These are phyloP conservation scores for Heliconius cydno DNA, from an alignment of 2,888 invertebrate genomes.

Conservation along the genomic window DNA sequence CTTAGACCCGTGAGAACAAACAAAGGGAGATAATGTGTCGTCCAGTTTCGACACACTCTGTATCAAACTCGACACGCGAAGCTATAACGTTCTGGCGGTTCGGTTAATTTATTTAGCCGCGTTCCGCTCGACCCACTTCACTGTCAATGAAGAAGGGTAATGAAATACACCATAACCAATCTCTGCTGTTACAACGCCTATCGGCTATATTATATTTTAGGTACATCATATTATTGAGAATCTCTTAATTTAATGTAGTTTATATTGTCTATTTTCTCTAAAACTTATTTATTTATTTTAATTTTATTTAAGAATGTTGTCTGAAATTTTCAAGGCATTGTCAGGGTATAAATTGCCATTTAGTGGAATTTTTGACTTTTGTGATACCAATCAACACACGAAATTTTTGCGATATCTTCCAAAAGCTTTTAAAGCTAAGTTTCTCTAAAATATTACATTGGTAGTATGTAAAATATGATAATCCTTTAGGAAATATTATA, in stretches of 20 bases:
- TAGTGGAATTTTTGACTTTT: background rate
- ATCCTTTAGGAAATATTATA: background rate
- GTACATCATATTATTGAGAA: constrained; percentile 13
- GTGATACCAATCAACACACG: background rate
- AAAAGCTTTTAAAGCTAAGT: background rate
- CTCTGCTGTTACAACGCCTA: constrained; percentile 38
- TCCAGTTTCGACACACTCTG: constrained; percentile 40
- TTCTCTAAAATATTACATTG: background rate
- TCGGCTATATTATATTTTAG: constrained; percentile 28
- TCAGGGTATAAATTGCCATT: background rate
- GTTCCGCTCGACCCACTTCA: constrained; percentile 72
- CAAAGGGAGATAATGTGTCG: constrained; percentile 41
- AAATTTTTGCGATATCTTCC: no score
- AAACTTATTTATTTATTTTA: background rate
- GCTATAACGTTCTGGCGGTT: constrained; percentile 53
- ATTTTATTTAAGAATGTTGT: background rate
- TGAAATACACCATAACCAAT: constrained; percentile 66
- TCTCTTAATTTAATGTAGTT: background rate
- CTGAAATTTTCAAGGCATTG: no score
- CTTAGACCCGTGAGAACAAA: constrained; percentile 45
- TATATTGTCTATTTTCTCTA: background rate
- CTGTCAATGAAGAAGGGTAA: constrained; percentile 65
- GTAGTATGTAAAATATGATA: background rate
- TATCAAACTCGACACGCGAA: constrained; percentile 42
- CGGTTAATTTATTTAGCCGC: constrained; percentile 70